Base-by-base conservation (phyloP, 2,888 invertebrate species). In the Allygus modestus region DNA sequence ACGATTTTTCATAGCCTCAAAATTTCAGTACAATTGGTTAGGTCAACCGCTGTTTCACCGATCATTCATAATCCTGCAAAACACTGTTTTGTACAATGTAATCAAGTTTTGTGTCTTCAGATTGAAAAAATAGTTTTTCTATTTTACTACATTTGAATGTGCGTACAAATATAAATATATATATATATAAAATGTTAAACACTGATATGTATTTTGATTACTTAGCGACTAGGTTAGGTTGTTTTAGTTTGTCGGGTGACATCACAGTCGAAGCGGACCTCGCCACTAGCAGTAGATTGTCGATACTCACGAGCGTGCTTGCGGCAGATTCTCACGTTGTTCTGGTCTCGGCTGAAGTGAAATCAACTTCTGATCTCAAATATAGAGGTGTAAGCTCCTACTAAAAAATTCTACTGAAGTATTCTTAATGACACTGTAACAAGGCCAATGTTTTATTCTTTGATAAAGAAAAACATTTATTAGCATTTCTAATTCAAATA, bases 101-200 rank as follows among this genome's bases (percentile, higher is more conserved):
- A 77, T 77, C 43, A 77, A 77, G 77, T 77, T 77, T 46, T 77
- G 77, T 46, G 77, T 46, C 77, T 77, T 77, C 41, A 77, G 51
- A 46, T 77, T 77, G 23, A 77, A 77, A n/a, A 77, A 77, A 77
- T 77, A 77, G 77, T 77, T 77, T 77, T 77, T 77, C 77, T 77
- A 77, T 77, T 77, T 77, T 77, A 77, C 77, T 77, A 77, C 77
- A 77, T 77, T 77, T 77, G 41, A 77, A 77, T 46, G 77, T 77
- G 77, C 77, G 77, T 77, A 77, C 77, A 77, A 77, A 77, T 46
- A 77, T 28, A 51, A 51, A 77, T 77, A 77, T 77, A 77, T 77
- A 77, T 77, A 77, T 77, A 77, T 77, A 77, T 77, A 77, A 77
- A 77, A 77, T 77, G 77, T 77, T 77, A 77, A 43, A 75, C 51